A percentile compares a stretch with the other conserved stretches of the same genome.
These are phyloP conservation scores for Chrysopa pallens DNA, from an alignment of 1,140 invertebrate species.

Conservation along the genomic window DNA sequence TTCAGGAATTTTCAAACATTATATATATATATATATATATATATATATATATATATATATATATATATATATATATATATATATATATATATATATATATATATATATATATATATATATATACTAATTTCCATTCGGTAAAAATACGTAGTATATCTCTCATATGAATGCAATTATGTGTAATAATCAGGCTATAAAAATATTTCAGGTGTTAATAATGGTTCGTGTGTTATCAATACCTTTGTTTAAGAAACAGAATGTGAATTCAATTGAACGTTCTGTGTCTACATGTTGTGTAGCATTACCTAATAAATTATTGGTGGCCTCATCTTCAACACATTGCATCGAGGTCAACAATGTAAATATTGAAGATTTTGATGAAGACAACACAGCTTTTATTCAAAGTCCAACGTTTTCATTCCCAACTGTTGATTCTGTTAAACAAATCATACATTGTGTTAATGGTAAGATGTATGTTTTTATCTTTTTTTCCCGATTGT, in stretches of 20 bases:
- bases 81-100: too few relatives aligned
- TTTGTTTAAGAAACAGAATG: slow-evolving; percentile 44
- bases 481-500: too few relatives aligned
- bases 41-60: too few relatives aligned
- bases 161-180: too few relatives aligned
- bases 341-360: slow-evolving; percentile 41
- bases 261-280: slow-evolving; percentile 43
- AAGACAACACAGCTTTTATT: slow-evolving; percentile 3
- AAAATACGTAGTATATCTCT: too few relatives aligned
- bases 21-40: too few relatives aligned
- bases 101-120: too few relatives aligned
- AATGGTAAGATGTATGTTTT: slow-evolving; percentile 27
- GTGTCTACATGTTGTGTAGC: slow-evolving; percentile 34
- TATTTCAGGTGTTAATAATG: slow-evolving; percentile 23
- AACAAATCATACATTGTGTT: slow-evolving; percentile 34
- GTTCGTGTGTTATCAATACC: slow-evolving; percentile 50
- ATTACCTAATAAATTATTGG: slow-evolving; percentile 28
- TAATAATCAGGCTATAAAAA: too few relatives aligned
- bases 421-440: slow-evolving; percentile 42
- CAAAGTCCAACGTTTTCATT: slow-evolving; percentile 32
- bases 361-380: slow-evolving; percentile 13
- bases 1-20: too few relatives aligned
- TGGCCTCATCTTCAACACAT: slow-evolving; percentile 34
- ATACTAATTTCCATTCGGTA: too few relatives aligned
- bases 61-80: too few relatives aligned